Evolutionary conservation across 1,140 invertebrate species (phyloP).

Genomic region (Euwallacea similis): DNA sequence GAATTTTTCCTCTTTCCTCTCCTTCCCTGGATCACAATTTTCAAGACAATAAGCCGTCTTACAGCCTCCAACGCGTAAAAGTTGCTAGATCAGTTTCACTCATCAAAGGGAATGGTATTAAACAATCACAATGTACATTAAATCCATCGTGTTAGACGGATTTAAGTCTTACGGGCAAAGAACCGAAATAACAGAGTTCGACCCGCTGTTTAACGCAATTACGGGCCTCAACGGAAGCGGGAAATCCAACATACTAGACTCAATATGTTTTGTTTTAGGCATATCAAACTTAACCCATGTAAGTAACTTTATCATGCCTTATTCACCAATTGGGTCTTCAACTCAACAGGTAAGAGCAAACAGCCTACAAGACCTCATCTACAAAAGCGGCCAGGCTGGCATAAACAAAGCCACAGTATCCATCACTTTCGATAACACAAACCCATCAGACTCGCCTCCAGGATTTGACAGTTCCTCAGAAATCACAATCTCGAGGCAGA

Average conservation of each 20-base stretch:
- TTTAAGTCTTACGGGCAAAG: conserved; percentile 97
- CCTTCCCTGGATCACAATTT: too few relatives aligned
- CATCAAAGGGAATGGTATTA: too few relatives aligned
- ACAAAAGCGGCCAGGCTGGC: conserved; percentile 96
- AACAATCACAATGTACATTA: conserved; percentile 80
- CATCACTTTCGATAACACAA: conserved; percentile 92
- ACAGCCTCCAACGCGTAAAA: too few relatives aligned
- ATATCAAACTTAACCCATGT: conserved; percentile 93
- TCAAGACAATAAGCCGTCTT: too few relatives aligned
- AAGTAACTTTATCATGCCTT: conserved; percentile 50
- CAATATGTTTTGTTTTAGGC: conserved; percentile 97
- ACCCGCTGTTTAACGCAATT: conserved; percentile 96
- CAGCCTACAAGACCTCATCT: conserved; percentile 92
- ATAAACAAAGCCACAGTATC: conserved; percentile 95
- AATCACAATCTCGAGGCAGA: conserved; percentile 91
- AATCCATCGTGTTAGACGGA: conserved; percentile 92
- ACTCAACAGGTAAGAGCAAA: conserved; percentile 78
- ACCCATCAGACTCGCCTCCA: conserved; percentile 81
- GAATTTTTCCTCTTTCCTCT: too few relatives aligned
- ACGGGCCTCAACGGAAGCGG: conserved; percentile 98
- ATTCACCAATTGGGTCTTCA: too few relatives aligned
- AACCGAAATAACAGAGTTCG: conserved; percentile 93
- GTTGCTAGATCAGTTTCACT: too few relatives aligned
- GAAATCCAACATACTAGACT: conserved; percentile 99
- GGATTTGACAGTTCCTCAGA: conserved; percentile 93